These are phyloP conservation scores for Amphipoea oculea DNA, from an alignment of 2,888 invertebrate species.

Conservation along the genomic window DNA sequence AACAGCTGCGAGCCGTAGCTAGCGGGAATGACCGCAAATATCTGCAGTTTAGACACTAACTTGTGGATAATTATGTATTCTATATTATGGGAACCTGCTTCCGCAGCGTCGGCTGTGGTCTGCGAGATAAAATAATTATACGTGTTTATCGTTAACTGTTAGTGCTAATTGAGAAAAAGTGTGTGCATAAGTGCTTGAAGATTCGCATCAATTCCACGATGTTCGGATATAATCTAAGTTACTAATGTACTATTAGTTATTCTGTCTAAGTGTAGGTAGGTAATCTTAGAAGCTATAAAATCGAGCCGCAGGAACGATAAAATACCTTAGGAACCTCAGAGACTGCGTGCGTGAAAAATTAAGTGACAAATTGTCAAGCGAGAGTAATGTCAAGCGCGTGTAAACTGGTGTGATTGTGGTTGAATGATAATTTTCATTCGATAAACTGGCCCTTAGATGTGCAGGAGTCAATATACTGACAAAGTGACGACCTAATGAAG, in stretches of 20 bases:
- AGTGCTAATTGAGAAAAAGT: slow-evolving; percentile 13
- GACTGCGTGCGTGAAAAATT: neutral
- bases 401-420: neutral
- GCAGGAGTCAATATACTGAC: neutral
- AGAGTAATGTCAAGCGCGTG: neutral
- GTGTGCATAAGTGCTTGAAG: slow-evolving; percentile 2
- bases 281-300: neutral
- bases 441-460: neutral
- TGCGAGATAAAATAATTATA: slow-evolving; percentile 8
- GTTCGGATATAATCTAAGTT: neutral
- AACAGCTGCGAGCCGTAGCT: slow-evolving; percentile 33
- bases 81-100: slow-evolving; percentile 26
- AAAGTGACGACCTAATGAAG: neutral
- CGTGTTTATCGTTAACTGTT: slow-evolving; percentile 12
- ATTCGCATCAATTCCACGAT: neutral
- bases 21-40: slow-evolving; percentile 40
- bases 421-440: neutral
- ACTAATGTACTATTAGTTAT: too few species aligned
- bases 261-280: too few species aligned
- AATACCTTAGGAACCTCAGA: neutral
- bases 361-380: neutral
- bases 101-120: slow-evolving; percentile 29
- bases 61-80: slow-evolving; percentile 35
- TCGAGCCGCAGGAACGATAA: neutral
- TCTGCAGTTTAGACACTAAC: slow-evolving; percentile 29